These are phyloP conservation scores for Drosophila bunnanda DNA, from an alignment of 2,888 invertebrate genomes.

Conservation along the genomic window DNA sequence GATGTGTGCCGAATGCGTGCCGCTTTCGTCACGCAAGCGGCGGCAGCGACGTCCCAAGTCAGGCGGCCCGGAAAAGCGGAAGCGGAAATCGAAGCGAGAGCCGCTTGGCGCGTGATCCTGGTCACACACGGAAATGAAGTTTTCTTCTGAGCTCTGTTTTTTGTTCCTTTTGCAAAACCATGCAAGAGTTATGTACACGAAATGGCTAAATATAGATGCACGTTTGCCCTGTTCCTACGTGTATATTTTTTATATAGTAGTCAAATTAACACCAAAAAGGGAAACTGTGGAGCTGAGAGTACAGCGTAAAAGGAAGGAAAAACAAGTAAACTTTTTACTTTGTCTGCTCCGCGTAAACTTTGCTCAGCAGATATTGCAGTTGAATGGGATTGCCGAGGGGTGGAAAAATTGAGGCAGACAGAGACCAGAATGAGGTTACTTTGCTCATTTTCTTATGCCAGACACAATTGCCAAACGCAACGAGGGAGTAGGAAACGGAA, in stretches of 20 bases:
- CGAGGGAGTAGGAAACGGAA: conserved; percentile 33
- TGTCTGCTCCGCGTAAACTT: conserved; percentile 50
- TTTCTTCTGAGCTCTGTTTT: conserved; percentile 21
- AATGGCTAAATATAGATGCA: conserved; percentile 44
- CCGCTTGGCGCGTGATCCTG: conserved; percentile 46
- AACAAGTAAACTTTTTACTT: conserved; percentile 65
- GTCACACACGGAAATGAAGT: conserved; percentile 65
- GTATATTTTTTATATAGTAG: background rate
- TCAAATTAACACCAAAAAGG: conserved; percentile 29
- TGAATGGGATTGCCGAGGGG: conserved; percentile 19
- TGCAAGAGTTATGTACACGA: conserved; percentile 38
- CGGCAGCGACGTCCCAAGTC: conserved; percentile 15
- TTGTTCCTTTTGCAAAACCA: background rate
- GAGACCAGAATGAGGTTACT: conserved; percentile 36
- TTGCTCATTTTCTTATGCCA: conserved; percentile 64
- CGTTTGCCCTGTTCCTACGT: background rate
- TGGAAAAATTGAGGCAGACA: conserved; percentile 14
- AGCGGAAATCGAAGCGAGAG: conserved; percentile 69
- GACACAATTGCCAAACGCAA: conserved; percentile 57
- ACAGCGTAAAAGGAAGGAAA: conserved; percentile 7
- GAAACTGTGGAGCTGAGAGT: conserved; percentile 1
- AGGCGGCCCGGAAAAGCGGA: conserved; percentile 47
- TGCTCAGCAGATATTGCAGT: conserved; percentile 53
- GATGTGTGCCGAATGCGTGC: conserved; percentile 45
- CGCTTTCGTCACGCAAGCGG: conserved; percentile 47